Conservation (phyloP, 2,113 vertebrate genomes). For the Globicephala melas region DNA sequence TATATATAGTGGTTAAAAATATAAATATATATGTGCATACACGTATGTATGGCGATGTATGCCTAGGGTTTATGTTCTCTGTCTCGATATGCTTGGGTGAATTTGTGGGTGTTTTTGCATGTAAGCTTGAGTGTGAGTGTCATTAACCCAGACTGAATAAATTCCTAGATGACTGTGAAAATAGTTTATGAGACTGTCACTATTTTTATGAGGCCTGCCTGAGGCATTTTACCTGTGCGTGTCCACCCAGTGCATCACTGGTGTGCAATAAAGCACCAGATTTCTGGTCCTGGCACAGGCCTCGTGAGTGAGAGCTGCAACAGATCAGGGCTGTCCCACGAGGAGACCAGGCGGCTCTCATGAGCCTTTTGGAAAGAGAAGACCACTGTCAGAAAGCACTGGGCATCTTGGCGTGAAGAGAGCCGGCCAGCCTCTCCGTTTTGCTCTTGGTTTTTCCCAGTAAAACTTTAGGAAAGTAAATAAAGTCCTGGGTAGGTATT, state of each 20-base stretch:
- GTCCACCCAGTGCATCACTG: not conserved
- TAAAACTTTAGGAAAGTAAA: not conserved
- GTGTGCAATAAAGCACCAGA: fast-evolving
- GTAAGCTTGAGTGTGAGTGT: not conserved
- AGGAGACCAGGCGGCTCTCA: fast-evolving
- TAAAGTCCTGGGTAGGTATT: fast-evolving
- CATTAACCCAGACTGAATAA: not conserved
- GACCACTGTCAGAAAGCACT: not conserved
- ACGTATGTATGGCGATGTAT: fast-evolving
- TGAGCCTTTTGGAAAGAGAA: not conserved
- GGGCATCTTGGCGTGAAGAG: fast-evolving
- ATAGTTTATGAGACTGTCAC: no score
- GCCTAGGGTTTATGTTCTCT: not conserved
- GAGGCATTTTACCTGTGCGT: not conserved
- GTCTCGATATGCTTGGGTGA: not conserved
- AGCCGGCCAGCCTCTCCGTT: not conserved
- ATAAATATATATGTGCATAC: fast-evolving
- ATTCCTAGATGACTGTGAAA: not conserved
- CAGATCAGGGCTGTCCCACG: not conserved
- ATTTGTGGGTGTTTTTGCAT: not conserved
- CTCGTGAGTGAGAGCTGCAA: fast-evolving
- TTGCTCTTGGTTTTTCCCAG: not conserved
- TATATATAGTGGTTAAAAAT: fast-evolving
- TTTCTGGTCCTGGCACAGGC: not conserved
- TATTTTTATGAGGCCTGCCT: fast-evolving